phyloP scores from a whole-genome alignment of 1,140 invertebrate species.

The Diabrotica undecimpunctata region DNA sequence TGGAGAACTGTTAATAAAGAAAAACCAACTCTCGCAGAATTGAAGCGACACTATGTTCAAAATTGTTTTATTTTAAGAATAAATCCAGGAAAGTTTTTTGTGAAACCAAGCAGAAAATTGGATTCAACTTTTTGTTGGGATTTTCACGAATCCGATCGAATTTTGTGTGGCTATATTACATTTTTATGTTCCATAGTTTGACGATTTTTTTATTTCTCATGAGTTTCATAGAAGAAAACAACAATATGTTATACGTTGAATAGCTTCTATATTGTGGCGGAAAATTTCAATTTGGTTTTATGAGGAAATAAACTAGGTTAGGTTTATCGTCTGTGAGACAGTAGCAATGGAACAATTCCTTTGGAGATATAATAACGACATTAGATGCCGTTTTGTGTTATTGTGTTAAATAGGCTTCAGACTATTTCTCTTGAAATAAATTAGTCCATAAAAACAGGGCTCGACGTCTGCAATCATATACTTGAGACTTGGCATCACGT shows the following conservation, averaged over 20 bases:
- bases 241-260: conserved; percentile 8
- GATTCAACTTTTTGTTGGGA: conserved; percentile 38
- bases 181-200: conserved; percentile 18
- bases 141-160: conserved; percentile 8
- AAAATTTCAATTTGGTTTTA: conserved; percentile 11
- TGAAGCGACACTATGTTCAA: conserved; percentile 29
- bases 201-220: conserved; percentile 10
- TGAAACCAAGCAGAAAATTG: conserved; percentile 39
- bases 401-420: too few species aligned
- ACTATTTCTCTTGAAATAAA: too few species aligned
- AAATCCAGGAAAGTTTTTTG: conserved; percentile 37
- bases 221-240: conserved; percentile 9
- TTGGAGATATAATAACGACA: background rate
- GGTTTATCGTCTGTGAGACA: background rate
- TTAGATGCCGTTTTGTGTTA: too few species aligned
- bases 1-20: background rate
- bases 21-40: background rate
- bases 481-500: too few species aligned
- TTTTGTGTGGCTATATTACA: conserved; percentile 11
- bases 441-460: too few species aligned
- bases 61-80: conserved; percentile 37
- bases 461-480: too few species aligned
- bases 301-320: conserved; percentile 8
- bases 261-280: conserved; percentile 8
- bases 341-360: background rate